Conservation (phyloP, 2,113 vertebrate genomes). For the Brienomyrus longianalis region DNA sequence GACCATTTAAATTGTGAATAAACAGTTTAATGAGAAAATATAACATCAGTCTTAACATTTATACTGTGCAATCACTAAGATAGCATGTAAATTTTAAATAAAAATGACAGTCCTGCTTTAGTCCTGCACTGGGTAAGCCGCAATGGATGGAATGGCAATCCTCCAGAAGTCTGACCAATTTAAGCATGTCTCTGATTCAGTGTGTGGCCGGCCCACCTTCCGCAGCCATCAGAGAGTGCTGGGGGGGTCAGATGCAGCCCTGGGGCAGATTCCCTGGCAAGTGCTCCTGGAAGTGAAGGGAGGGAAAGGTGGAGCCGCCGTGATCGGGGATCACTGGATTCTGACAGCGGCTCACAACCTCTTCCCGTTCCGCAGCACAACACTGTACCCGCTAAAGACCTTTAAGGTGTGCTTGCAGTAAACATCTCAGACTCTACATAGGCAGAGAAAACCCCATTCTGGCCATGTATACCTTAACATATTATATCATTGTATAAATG, state of each 20-base stretch:
- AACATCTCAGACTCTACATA: not conserved
- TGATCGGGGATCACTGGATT: constrained; percentile 54
- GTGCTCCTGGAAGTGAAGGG: constrained; percentile 14
- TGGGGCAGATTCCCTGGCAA: constrained; percentile 56
- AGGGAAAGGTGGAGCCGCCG: constrained; percentile 27
- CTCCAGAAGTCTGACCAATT: constrained; percentile 19
- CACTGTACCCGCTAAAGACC: accelerated
- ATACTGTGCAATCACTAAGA: not conserved
- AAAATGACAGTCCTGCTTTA: not conserved
- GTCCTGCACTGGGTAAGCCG: not conserved
- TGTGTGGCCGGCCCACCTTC: constrained; percentile 44
- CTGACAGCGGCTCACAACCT: constrained; percentile 55
- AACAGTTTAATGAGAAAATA: not conserved
- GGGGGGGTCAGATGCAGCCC: constrained; percentile 32
- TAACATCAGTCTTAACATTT: not conserved
- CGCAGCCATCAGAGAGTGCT: constrained; percentile 33
- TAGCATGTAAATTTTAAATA: not conserved
- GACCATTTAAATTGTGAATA: not conserved
- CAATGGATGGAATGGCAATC: not conserved
- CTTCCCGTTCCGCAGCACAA: accelerated
- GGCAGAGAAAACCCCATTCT: not conserved
- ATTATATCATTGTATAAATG: not conserved
- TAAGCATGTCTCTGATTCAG: constrained; percentile 26
- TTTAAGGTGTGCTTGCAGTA: constrained; percentile 25
- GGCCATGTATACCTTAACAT: not conserved